A percentile compares a stretch with the other conserved stretches of the same genome.
Evolutionary conservation across 1,140 invertebrate species (phyloP).

Genomic region (Cotesia typhae): DNA sequence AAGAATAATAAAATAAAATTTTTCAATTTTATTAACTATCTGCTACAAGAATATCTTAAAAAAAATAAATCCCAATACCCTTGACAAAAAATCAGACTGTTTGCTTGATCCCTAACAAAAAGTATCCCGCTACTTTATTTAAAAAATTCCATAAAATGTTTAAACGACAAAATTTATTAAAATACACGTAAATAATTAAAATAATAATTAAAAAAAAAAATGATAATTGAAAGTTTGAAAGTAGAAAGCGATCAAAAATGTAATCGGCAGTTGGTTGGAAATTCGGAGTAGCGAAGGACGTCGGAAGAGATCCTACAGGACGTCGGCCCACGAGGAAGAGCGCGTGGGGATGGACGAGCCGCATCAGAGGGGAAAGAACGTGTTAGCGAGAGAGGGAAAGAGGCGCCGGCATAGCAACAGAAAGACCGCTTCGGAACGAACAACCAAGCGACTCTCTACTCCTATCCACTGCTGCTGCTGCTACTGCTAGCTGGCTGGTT

Average conservation of each 20-base stretch:
- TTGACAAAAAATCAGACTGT: too few species aligned
- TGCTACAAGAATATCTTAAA: too few species aligned
- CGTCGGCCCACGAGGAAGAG: slow-evolving; percentile 33
- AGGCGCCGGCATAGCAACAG: slow-evolving; percentile 64
- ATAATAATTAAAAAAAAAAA: neutral
- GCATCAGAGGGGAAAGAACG: slow-evolving; percentile 18
- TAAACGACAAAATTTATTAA: neutral
- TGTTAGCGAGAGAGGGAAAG: slow-evolving; percentile 40
- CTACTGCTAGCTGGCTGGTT: slow-evolving; percentile 38
- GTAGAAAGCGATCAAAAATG: slow-evolving; percentile 12
- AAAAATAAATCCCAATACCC: too few species aligned
- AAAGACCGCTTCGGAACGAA: slow-evolving; percentile 60
- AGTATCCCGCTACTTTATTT: too few species aligned
- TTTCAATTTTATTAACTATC: too few species aligned
- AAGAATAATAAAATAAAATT: too few species aligned
- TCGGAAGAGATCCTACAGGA: slow-evolving; percentile 52
- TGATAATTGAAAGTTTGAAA: slow-evolving; percentile 7
- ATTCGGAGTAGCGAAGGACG: slow-evolving; percentile 35
- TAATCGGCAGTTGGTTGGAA: slow-evolving; percentile 27
- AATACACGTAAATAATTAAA: neutral
- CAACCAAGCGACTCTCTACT: slow-evolving; percentile 47
- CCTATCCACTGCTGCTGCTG: slow-evolving; percentile 41
- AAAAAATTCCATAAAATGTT: neutral
- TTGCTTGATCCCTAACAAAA: too few species aligned
- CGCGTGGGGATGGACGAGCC: slow-evolving; percentile 33